These are phyloP conservation scores for Neoaliturus tenellus DNA, from an alignment of 2,888 invertebrate genomes.

Conservation along the genomic window DNA sequence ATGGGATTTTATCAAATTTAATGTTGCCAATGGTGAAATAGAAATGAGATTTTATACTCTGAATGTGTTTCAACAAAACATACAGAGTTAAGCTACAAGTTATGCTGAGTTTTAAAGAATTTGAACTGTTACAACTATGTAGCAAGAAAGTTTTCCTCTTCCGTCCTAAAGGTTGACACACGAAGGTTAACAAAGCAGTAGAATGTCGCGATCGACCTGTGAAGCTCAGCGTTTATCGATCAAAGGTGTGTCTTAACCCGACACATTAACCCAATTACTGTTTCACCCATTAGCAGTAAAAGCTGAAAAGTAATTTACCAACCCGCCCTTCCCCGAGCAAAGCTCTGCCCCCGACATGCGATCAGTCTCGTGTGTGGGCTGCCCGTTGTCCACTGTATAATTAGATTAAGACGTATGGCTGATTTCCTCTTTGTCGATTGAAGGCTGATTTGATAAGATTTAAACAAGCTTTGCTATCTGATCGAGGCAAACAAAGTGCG, in stretches of 20 bases:
- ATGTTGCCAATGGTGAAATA: too few relatives aligned
- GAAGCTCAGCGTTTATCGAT: neutral
- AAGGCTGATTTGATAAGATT: slow-evolving; percentile 52
- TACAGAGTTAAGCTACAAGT: too few relatives aligned
- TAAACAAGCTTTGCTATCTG: slow-evolving; percentile 22
- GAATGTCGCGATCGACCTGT: neutral
- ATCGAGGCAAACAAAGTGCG: neutral
- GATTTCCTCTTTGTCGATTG: slow-evolving; percentile 38
- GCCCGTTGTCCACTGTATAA: neutral
- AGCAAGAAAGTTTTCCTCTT: too few relatives aligned
- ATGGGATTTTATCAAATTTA: too few relatives aligned
- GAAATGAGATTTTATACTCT: too few relatives aligned
- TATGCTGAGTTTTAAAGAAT: too few relatives aligned
- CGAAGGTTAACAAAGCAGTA: neutral
- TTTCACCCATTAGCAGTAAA: too few relatives aligned
- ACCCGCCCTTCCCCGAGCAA: neutral
- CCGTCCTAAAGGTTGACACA: too few relatives aligned
- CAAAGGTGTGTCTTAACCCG: neutral
- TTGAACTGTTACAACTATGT: too few relatives aligned
- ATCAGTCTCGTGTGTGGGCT: neutral
- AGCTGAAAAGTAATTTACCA: too few relatives aligned
- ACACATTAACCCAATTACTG: neutral
- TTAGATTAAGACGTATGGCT: slow-evolving; percentile 11
- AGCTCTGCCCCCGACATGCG: neutral
- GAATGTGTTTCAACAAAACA: too few relatives aligned